phyloP scores from a whole-genome alignment of 2,797 vertebrate species.

The Alca torda region DNA sequence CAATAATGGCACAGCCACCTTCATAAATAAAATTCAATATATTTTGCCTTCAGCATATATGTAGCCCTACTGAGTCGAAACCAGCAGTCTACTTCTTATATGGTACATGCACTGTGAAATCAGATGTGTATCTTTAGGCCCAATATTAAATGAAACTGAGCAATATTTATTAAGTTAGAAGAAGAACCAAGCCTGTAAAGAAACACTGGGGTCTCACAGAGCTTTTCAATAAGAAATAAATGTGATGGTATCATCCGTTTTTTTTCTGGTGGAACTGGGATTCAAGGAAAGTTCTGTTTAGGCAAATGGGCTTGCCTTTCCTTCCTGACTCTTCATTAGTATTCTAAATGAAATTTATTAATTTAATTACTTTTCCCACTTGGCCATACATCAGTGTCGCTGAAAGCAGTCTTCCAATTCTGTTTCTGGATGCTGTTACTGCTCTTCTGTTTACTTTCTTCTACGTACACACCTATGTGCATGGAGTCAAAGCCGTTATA shows the following conservation, averaged over 20 bases:
- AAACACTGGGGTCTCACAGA: not conserved
- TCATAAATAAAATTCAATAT: not conserved
- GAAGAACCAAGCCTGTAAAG: not conserved
- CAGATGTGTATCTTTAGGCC: not conserved
- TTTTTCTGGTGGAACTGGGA: not conserved
- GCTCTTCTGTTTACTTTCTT: not conserved
- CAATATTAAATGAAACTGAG: not conserved
- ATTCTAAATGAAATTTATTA: not conserved
- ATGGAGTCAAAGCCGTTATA: not conserved
- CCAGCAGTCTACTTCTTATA: not conserved
- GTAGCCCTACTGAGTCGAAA: not conserved
- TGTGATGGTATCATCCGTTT: accelerated
- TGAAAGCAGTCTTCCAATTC: not conserved
- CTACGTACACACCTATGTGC: not conserved
- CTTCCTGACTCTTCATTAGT: not conserved
- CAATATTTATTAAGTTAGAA: not conserved
- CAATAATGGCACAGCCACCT: not conserved
- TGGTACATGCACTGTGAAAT: not conserved
- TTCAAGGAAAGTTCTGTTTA: not conserved
- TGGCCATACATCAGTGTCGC: not conserved
- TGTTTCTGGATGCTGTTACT: not conserved
- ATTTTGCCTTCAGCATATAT: not conserved
- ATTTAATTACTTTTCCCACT: not conserved
- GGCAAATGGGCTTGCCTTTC: not conserved
- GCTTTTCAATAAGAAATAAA: not conserved